A percentile compares a stretch with the other conserved stretches of the same genome.
Evolutionary conservation across 2,888 invertebrate genomes (phyloP).

Genomic region (Cosmorhoe ocellata): DNA sequence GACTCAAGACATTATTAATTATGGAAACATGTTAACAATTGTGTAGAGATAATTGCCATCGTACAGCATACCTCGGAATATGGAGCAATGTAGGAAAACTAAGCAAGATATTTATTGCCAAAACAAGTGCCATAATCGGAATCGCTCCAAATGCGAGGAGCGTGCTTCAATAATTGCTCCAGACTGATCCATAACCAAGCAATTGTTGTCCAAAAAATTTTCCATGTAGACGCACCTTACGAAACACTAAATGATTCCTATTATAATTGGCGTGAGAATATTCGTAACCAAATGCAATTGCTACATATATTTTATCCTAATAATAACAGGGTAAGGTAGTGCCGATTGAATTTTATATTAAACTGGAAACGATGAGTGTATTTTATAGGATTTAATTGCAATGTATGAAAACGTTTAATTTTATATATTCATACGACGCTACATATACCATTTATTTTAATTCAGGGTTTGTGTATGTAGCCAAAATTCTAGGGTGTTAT

Average conservation of each 20-base stretch:
- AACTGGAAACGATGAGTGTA: slow-evolving; percentile 37
- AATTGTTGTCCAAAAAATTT: too few species aligned
- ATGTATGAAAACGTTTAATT: slow-evolving; percentile 20
- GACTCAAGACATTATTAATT: too few species aligned
- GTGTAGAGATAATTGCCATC: too few species aligned
- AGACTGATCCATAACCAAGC: too few species aligned
- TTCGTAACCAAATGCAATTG: slow-evolving; percentile 43
- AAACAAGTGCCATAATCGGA: too few species aligned
- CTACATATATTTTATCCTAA: slow-evolving; percentile 44
- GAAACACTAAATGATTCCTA: slow-evolving; percentile 9
- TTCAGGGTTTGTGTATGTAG: slow-evolving; percentile 8
- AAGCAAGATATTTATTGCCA: too few species aligned
- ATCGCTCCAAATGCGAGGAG: too few species aligned
- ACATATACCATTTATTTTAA: slow-evolving; percentile 17
- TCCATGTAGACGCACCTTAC: too few species aligned
- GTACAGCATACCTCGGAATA: too few species aligned
- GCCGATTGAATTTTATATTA: slow-evolving; percentile 45
- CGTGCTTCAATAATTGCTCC: too few species aligned
- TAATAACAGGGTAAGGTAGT: slow-evolving; percentile 48
- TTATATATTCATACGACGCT: slow-evolving; percentile 16
- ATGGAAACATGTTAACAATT: too few species aligned
- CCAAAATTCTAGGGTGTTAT: background rate
- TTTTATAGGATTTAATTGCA: slow-evolving; percentile 37
- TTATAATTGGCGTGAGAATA: slow-evolving; percentile 47
- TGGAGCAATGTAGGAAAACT: too few species aligned